phyloP scores from a whole-genome alignment of 2,888 invertebrate genomes.

The Mythimna pallens region DNA sequence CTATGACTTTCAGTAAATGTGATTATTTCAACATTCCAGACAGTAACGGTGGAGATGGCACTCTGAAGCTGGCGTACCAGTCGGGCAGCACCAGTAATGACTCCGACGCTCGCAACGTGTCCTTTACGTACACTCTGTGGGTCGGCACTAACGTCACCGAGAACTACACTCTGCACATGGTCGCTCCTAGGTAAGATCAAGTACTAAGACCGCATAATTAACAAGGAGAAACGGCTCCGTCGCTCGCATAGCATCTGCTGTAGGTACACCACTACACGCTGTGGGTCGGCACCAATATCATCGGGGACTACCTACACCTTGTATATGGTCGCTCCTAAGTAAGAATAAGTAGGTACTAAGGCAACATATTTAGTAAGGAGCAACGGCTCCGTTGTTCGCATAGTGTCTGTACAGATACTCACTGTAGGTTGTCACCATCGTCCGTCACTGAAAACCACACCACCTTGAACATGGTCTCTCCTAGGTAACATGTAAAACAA shows the following conservation, averaged over 20 bases:
- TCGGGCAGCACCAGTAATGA: constrained; percentile 89
- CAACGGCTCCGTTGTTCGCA: too few relatives aligned
- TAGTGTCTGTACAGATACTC: too few relatives aligned
- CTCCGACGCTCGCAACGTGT: constrained; percentile 93
- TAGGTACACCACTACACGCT: too few relatives aligned
- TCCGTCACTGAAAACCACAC: too few relatives aligned
- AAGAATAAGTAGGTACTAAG: too few relatives aligned
- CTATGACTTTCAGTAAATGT: neutral
- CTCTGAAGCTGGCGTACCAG: constrained; percentile 85
- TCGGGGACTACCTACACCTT: constrained; percentile 94
- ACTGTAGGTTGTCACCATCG: too few relatives aligned
- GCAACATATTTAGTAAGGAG: too few relatives aligned
- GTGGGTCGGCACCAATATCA: constrained; percentile 96
- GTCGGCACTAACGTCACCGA: constrained; percentile 96
- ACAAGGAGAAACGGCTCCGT: constrained; percentile 89
- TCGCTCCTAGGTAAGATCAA: constrained; percentile 92
- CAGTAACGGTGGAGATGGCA: constrained; percentile 86
- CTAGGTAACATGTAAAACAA: too few relatives aligned
- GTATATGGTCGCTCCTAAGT: constrained; percentile 92
- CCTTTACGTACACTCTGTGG: constrained; percentile 96
- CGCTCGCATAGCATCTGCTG: constrained; percentile 93
- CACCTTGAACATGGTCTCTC: too few relatives aligned
- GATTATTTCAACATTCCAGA: constrained; percentile 69
- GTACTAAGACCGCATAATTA: neutral
- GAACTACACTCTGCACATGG: constrained; percentile 94